phyloP scores from a whole-genome alignment of 2,797 vertebrate genomes.

The Pelodytes ibericus region DNA sequence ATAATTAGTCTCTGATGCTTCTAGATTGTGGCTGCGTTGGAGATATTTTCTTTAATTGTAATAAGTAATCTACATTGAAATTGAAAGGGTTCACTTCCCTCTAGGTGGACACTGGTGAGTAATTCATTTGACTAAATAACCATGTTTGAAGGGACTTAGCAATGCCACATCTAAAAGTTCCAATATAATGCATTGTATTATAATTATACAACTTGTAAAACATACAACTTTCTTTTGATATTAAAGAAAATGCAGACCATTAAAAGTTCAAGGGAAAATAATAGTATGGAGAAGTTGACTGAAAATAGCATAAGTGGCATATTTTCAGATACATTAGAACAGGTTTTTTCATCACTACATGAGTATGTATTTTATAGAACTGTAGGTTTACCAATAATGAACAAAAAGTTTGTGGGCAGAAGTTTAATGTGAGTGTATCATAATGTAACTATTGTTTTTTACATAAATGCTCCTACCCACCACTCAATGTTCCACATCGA shows the following conservation, averaged over 20 bases:
- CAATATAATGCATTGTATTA: neutral
- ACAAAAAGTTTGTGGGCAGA: no score
- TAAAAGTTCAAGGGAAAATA: no score
- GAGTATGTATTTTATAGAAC: no score
- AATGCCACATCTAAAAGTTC: conserved; percentile 21
- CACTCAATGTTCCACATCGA: no score
- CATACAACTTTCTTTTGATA: neutral
- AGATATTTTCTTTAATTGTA: conserved; percentile 65
- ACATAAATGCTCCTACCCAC: no score
- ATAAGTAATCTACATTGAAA: conserved; percentile 62
- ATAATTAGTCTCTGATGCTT: conserved; percentile 65
- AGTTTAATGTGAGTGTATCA: no score
- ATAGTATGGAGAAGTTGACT: no score
- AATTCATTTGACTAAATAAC: conserved; percentile 65
- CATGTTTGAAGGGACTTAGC: conserved; percentile 59
- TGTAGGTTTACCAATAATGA: no score
- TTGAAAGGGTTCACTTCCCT: conserved; percentile 60
- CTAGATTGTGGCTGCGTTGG: conserved; percentile 59
- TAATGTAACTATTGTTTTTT: no score
- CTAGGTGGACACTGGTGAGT: conserved; percentile 61
- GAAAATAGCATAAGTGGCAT: no score
- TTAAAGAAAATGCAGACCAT: neutral
- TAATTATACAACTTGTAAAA: neutral
- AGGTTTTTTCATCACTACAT: no score
- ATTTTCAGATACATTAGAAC: no score